A percentile compares a stretch with the other conserved stretches of the same genome.
phyloP scores from a whole-genome alignment of 1,140 invertebrate genomes.

The Drosophila tsacasi region DNA sequence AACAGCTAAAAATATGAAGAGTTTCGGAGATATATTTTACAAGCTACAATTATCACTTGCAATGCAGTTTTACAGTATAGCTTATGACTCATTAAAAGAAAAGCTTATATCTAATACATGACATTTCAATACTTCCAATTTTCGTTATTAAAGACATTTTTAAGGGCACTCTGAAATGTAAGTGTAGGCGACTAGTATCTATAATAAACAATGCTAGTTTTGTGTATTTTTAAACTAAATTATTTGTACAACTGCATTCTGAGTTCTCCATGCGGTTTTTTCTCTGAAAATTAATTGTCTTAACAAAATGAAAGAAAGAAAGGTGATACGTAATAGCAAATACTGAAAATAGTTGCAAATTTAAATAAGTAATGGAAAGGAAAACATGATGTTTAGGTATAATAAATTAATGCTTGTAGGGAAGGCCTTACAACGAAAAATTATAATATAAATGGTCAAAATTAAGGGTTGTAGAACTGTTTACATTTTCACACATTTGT shows the following conservation, averaged over 20 bases:
- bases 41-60: neutral
- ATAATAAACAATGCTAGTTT: neutral
- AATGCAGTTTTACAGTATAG: neutral
- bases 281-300: neutral
- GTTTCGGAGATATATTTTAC: no score
- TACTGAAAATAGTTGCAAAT: neutral
- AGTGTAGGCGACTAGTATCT: neutral
- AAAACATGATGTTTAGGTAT: neutral
- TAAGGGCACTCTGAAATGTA: neutral
- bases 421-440: neutral
- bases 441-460: no score
- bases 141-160: neutral
- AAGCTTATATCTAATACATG: neutral
- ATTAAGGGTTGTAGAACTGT: neutral
- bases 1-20: neutral
- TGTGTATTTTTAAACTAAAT: neutral
- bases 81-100: neutral
- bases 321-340: neutral
- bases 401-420: neutral
- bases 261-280: neutral
- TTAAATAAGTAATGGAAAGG: neutral
- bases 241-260: constrained; percentile 22
- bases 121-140: neutral
- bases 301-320: no score
- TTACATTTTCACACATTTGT: neutral